Evolutionary conservation across 1,140 invertebrate genomes (phyloP), one percentile per base, ranked within the genome.

Genomic region (Apolygus lucorum): DNA sequence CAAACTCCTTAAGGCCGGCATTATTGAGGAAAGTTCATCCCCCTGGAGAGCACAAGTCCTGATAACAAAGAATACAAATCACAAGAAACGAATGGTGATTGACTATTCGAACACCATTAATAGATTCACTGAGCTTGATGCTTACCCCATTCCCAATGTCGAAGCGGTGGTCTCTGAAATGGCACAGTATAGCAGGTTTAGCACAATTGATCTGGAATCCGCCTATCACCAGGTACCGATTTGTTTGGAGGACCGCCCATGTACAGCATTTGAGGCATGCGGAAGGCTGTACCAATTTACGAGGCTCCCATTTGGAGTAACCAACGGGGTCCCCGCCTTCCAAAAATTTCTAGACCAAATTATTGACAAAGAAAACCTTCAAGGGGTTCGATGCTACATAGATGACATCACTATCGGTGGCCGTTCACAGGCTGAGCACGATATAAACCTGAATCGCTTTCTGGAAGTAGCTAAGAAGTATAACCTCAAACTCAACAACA

Each of bases 21-120:
- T 59, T 24, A 59, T 59, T 24, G 54, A 59, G 22, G 11, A 11
- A 22, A 59, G 54, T 24, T 11, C 13, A 4, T 65, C 63, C 8
- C 63, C 63, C 24, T 65, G 63, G 28, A 22, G 63, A 25, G 63
- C 63, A 8, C 26, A 27, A 26, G 63, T 65, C 11, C 63, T 65
- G 8, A 21, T 62, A 11, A 26, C 27, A 8, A 26, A 65, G 28
- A 29, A 22, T 65, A 21, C 13, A 28, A 65, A 59, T 22, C 54
- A 59, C 22, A 59, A 22, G 22, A 59, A 24, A 59, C 54, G 54
- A 11, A 24, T 68, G n/a, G 34, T 52, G 2, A 49, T 68, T 29
- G 67, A 68, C 27, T 68, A 54, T 34, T 68, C 67, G 1, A 34
- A 68, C 52, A 68, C 67, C 4, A 54, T 68, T 25, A 68, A 68